Percentiles rank a stretch among this genome's conserved stretches.
These are phyloP conservation scores for Drosophila baimaii DNA, from an alignment of 1,140 invertebrate genomes.

Conservation along the genomic window DNA sequence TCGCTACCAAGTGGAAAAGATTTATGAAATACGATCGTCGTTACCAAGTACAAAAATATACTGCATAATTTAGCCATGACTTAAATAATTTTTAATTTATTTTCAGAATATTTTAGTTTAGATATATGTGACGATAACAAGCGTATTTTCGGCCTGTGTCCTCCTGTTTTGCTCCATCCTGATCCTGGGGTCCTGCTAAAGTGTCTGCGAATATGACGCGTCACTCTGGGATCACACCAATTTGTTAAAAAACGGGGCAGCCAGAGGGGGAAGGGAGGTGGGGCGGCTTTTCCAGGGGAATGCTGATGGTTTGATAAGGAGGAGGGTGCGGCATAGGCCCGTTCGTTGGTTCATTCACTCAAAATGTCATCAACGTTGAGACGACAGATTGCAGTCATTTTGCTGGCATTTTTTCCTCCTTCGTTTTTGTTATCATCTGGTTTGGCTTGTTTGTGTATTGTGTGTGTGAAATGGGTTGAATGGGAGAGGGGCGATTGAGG, in stretches of 20 bases:
- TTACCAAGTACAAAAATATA: too few relatives aligned
- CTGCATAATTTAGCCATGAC: too few relatives aligned
- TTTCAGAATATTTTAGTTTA: too few relatives aligned
- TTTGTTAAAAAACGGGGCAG: constrained; percentile 73
- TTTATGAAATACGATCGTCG: too few relatives aligned
- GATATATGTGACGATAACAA: too few relatives aligned
- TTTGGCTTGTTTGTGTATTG: constrained; percentile 45
- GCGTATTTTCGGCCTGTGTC: not conserved
- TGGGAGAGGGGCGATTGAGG: constrained; percentile 22
- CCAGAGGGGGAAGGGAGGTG: constrained; percentile 1
- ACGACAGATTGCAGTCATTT: constrained; percentile 82
- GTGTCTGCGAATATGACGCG: constrained; percentile 81
- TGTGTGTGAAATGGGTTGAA: constrained; percentile 29
- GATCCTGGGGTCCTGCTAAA: constrained; percentile 68
- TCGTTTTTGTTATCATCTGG: constrained; percentile 65
- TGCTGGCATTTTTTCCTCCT: constrained; percentile 58
- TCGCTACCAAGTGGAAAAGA: too few relatives aligned
- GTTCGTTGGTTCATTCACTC: constrained; percentile 74
- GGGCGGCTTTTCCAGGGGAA: not conserved
- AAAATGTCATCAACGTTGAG: constrained; percentile 82
- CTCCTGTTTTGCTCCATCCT: constrained; percentile 31
- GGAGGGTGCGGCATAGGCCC: constrained; percentile 57
- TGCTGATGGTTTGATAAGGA: constrained; percentile 4
- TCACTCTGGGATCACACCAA: constrained; percentile 80
- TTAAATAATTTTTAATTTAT: too few relatives aligned